phyloP scores from a whole-genome alignment of 2,113 vertebrate genomes.

The Donacobius atricapilla region DNA sequence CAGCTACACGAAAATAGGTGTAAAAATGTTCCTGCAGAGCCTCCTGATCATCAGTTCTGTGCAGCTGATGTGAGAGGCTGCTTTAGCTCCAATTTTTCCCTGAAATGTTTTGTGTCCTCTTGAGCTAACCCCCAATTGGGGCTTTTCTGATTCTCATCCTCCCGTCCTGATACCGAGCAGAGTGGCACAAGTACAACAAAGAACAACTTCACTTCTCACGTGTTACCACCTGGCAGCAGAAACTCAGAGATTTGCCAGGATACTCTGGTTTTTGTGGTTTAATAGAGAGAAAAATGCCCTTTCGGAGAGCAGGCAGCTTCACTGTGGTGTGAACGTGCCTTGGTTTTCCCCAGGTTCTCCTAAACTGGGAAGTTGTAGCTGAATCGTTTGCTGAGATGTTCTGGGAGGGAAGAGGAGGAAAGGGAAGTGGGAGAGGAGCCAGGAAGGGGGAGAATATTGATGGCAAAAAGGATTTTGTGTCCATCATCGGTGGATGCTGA shows the following conservation, averaged over 20 bases:
- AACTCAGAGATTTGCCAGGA: not conserved
- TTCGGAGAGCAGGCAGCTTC: not conserved
- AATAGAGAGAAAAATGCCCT: not conserved
- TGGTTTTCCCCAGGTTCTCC: not conserved
- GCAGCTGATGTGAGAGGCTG: not conserved
- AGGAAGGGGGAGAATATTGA: not conserved
- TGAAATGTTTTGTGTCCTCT: not conserved
- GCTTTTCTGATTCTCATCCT: not conserved
- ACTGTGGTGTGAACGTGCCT: not conserved
- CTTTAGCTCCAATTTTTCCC: not conserved
- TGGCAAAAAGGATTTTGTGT: not conserved
- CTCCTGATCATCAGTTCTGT: not conserved
- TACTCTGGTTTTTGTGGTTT: not conserved
- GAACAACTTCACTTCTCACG: accelerated
- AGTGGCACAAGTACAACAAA: not conserved
- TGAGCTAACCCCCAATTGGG: not conserved
- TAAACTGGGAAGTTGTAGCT: not conserved
- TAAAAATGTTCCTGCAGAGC: not conserved
- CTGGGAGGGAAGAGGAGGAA: not conserved
- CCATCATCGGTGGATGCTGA: not conserved
- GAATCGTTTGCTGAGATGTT: not conserved
- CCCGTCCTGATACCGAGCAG: not conserved
- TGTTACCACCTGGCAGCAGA: not conserved
- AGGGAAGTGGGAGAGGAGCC: not conserved
- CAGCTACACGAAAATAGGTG: not conserved